A percentile compares a stretch with the other conserved stretches of the same genome.
phyloP scores from a whole-genome alignment of 2,797 vertebrate species.

The Peromyscus attwateri region DNA sequence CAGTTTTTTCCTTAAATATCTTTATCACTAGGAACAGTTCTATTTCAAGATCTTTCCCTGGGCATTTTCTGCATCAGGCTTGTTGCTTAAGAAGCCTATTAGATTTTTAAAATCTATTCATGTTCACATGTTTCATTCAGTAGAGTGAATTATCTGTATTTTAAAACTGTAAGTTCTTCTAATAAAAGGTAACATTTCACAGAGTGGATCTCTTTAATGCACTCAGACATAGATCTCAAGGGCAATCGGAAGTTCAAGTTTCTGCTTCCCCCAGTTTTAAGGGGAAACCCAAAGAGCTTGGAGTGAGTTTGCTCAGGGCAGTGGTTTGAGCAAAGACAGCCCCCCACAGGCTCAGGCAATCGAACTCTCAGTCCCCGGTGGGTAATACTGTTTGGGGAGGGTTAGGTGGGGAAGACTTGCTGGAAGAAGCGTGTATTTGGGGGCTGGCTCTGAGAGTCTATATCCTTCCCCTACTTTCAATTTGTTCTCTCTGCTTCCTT shows the following conservation, averaged over 20 bases:
- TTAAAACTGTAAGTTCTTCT: slow-evolving; percentile 28
- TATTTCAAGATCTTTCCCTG: not conserved
- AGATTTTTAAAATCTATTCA: not conserved
- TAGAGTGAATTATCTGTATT: not conserved
- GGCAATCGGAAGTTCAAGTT: not conserved
- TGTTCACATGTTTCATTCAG: not conserved
- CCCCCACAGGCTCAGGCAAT: no score
- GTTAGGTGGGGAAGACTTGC: not conserved
- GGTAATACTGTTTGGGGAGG: not conserved
- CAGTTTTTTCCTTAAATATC: slow-evolving; percentile 27
- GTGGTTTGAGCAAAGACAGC: no score
- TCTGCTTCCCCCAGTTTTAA: not conserved
- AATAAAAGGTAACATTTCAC: slow-evolving; percentile 12
- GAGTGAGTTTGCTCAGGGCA: not conserved
- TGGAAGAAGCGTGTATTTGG: not conserved
- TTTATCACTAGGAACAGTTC: not conserved
- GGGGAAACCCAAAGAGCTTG: not conserved
- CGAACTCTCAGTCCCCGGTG: no score
- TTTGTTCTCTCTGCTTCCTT: not conserved
- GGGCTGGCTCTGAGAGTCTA: not conserved
- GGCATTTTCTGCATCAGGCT: not conserved
- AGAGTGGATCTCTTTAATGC: not conserved
- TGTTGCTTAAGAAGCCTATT: not conserved
- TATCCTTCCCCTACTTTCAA: not conserved
- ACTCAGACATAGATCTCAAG: not conserved